Evolutionary conservation across 30 jellyfish, hydroid and myxozoan genomes (phyloP).

Genomic region (Sanderia malayensis): DNA sequence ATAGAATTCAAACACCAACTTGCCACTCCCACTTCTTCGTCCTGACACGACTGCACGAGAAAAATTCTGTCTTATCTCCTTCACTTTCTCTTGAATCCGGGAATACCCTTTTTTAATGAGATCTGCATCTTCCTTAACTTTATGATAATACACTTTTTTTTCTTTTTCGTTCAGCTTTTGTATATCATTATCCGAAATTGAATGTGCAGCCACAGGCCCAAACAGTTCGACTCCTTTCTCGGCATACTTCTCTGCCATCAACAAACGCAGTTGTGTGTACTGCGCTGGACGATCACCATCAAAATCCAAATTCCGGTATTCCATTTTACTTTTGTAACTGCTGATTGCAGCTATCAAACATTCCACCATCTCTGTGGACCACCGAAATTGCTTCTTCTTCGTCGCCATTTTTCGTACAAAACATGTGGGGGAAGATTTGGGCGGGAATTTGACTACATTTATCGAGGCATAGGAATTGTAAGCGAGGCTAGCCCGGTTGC

Average conservation of each 20-base stretch:
- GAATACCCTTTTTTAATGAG: constrained; percentile 41
- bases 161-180: constrained; percentile 19
- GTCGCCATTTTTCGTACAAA: constrained; percentile 1
- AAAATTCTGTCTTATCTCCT: constrained; percentile 59
- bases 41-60: constrained; percentile 66
- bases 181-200: constrained; percentile 25
- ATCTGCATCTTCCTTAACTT: constrained; percentile 24
- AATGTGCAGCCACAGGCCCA: constrained; percentile 26
- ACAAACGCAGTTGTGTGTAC: constrained; percentile 35
- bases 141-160: constrained; percentile 15
- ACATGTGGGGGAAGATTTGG: not conserved
- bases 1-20: constrained; percentile 38
- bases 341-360: not conserved
- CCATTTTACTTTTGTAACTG: not conserved
- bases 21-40: constrained; percentile 66
- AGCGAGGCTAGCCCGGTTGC: too few species aligned
- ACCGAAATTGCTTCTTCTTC: not conserved
- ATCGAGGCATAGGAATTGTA: not conserved
- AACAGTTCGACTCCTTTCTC: constrained; percentile 8
- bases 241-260: constrained; percentile 21
- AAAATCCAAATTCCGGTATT: constrained; percentile 13
- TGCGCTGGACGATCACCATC: constrained; percentile 58
- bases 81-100: constrained; percentile 66
- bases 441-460: not conserved
- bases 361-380: not conserved